These are phyloP conservation scores for Cynoglossus semilaevis DNA, from an alignment of 2,113 vertebrate species.

Conservation along the genomic window DNA sequence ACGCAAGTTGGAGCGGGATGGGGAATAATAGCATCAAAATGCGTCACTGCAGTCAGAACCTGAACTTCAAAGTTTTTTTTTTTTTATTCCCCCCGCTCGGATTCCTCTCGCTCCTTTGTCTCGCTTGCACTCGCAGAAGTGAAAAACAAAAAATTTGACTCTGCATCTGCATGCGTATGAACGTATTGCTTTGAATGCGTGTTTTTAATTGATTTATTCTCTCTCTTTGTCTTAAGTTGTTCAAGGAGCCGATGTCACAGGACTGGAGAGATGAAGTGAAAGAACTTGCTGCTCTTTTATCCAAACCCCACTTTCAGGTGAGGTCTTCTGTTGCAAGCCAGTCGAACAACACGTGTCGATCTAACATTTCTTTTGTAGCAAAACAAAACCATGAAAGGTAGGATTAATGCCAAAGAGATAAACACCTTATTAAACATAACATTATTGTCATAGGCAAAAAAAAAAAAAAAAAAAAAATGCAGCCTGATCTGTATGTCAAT, in stretches of 20 bases:
- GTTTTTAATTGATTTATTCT: slow-evolving; percentile 7
- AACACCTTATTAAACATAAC: no score
- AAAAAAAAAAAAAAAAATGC: no score
- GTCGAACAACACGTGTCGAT: slow-evolving; percentile 2
- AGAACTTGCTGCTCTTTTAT: slow-evolving; percentile 63
- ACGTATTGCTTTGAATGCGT: slow-evolving; percentile 4
- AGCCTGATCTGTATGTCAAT: no score
- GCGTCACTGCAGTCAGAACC: slow-evolving; percentile 10
- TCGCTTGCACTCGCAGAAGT: neutral
- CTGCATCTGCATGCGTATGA: slow-evolving; percentile 15
- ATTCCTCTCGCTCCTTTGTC: neutral
- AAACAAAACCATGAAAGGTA: no score
- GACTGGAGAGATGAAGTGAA: slow-evolving; percentile 51
- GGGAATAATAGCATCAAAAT: slow-evolving; percentile 14
- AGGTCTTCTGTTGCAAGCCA: slow-evolving; percentile 12
- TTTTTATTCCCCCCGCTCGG: neutral
- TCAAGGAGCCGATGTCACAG: slow-evolving; percentile 41
- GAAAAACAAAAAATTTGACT: slow-evolving; percentile 9
- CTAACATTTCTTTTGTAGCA: neutral
- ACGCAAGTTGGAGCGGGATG: slow-evolving; percentile 7
- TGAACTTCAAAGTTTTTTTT: slow-evolving; percentile 1
- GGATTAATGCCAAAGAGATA: no score
- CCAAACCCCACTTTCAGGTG: slow-evolving; percentile 70
- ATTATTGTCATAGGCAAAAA: no score
- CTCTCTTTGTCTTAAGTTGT: slow-evolving; percentile 52